These are phyloP conservation scores for Protula sp. DNA, from an alignment of 2,888 invertebrate genomes.

Conservation along the genomic window DNA sequence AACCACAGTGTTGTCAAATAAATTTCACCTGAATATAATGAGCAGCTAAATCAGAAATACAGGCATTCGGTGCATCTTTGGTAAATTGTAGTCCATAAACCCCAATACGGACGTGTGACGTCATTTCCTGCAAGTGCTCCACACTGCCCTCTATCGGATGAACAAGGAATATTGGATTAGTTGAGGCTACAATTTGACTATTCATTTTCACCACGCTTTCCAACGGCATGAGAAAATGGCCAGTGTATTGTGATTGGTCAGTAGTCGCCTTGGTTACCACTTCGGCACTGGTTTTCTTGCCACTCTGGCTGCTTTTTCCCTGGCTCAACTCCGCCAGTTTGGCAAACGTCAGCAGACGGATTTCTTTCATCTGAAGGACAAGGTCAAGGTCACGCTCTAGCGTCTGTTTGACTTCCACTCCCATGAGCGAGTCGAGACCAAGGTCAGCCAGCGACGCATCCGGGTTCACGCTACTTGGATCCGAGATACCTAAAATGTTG, in stretches of 20 bases:
- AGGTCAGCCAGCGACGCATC: constrained; percentile 80
- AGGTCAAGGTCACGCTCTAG: constrained; percentile 87
- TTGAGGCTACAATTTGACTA: too few relatives aligned
- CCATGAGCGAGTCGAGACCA: constrained; percentile 97
- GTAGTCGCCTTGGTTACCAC: too few relatives aligned
- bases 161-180: not conserved
- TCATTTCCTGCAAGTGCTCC: not conserved
- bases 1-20: too few relatives aligned
- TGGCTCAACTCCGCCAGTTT: constrained; percentile 20
- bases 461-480: constrained; percentile 70
- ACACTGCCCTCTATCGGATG: not conserved
- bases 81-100: constrained; percentile 90
- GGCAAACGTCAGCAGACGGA: constrained; percentile 60
- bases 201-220: too few relatives aligned
- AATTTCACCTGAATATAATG: constrained; percentile 51
- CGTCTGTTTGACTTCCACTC: constrained; percentile 94
- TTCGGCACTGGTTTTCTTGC: too few relatives aligned
- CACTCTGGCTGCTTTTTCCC: too few relatives aligned
- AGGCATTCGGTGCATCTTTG: constrained; percentile 66
- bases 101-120: not conserved
- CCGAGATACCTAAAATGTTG: constrained; percentile 72
- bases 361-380: constrained; percentile 82
- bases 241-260: too few relatives aligned
- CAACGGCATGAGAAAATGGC: too few relatives aligned
- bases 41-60: constrained; percentile 67